Percentiles rank a stretch among this genome's conserved stretches.
Conservation (phyloP, 2,888 invertebrate genomes). For the Deroplatys truncata region DNA sequence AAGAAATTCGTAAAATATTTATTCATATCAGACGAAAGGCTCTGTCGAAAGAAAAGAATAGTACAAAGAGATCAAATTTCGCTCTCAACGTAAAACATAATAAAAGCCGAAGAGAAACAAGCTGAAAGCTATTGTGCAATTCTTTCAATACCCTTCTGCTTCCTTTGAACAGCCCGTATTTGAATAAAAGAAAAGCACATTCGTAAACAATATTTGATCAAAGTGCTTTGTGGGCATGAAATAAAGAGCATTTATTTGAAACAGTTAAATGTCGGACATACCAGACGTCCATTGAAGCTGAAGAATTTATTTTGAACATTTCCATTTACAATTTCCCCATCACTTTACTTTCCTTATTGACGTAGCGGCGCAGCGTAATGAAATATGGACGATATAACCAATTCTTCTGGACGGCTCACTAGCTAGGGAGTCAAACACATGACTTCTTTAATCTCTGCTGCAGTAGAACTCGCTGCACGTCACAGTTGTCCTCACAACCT, state of each 20-base stretch:
- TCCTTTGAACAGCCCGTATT: neutral
- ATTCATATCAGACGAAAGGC: neutral
- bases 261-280: neutral
- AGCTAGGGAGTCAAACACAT: too few relatives aligned
- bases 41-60: neutral
- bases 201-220: neutral
- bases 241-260: too few relatives aligned
- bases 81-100: neutral
- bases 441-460: too few relatives aligned
- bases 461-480: too few relatives aligned
- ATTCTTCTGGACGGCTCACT: too few relatives aligned
- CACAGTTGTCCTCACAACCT: too few relatives aligned
- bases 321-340: too few relatives aligned
- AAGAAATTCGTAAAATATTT: neutral
- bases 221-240: neutral
- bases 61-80: neutral
- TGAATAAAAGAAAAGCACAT: neutral
- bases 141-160: neutral
- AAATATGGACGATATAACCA: too few relatives aligned
- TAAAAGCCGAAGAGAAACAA: neutral
- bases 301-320: too few relatives aligned
- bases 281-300: too few relatives aligned
- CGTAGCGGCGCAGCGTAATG: too few relatives aligned
- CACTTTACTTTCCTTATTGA: too few relatives aligned
- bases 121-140: neutral